A percentile compares a stretch with the other conserved stretches of the same genome.
phyloP scores from a whole-genome alignment of 2,888 invertebrate species.

The Tachina grossa region DNA sequence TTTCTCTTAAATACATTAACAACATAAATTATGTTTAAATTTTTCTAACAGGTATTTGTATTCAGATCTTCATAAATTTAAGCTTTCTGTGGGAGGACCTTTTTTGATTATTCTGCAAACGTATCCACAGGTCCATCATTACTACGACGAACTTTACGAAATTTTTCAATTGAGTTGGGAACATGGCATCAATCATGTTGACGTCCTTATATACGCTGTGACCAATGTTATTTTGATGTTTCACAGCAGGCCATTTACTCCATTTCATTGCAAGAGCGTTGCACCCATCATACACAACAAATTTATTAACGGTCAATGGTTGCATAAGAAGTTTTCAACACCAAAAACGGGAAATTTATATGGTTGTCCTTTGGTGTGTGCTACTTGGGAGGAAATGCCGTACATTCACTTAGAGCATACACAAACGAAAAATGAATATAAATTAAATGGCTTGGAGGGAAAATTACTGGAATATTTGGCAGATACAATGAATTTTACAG shows the following conservation, averaged over 20 bases:
- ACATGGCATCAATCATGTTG: slow-evolving; percentile 72
- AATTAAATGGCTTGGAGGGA: slow-evolving; percentile 73
- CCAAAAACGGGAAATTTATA: slow-evolving; percentile 74
- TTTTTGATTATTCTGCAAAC: slow-evolving; percentile 73
- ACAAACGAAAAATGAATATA: background rate
- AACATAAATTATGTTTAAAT: no score
- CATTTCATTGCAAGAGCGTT: slow-evolving; percentile 70
- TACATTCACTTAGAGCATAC: slow-evolving; percentile 68
- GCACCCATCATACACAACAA: slow-evolving; percentile 72
- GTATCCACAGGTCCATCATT: slow-evolving; percentile 63
- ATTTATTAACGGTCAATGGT: slow-evolving; percentile 71
- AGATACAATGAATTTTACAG: slow-evolving; percentile 73
- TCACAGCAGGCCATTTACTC: slow-evolving; percentile 72
- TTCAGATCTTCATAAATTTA: slow-evolving; percentile 54
- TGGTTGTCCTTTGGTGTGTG: slow-evolving; percentile 76
- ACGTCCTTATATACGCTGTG: slow-evolving; percentile 72
- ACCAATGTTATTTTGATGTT: slow-evolving; percentile 71
- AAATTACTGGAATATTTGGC: slow-evolving; percentile 73
- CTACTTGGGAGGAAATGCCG: slow-evolving; percentile 74
- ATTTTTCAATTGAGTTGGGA: slow-evolving; percentile 70
- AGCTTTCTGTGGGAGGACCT: slow-evolving; percentile 71
- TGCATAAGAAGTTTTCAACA: slow-evolving; percentile 71
- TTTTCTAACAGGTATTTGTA: slow-evolving; percentile 65
- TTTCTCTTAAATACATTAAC: no score
- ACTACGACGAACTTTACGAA: slow-evolving; percentile 70